Base-by-base conservation (phyloP, 2,888 invertebrate species). In the Agrochola lychnidis region DNA sequence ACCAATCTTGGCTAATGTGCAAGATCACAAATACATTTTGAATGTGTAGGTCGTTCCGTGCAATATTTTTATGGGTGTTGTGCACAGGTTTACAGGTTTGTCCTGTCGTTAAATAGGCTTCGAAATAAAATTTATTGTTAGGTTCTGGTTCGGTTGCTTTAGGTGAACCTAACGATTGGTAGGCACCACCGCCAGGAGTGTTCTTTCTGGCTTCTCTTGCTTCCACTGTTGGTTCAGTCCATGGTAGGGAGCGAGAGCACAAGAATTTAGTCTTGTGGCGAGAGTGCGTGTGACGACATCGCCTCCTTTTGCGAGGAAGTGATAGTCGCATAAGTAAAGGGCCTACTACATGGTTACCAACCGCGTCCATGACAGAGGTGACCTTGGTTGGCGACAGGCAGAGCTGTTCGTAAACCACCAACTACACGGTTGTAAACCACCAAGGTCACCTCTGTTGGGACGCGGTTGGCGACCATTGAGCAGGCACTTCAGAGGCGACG, bases 1-100 rank as follows among this genome's bases (percentile, higher is more conserved):
- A 56, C 70, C 62, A 75, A 56, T 70, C 63, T 75, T 75, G 70
- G 75, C 74, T 62, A 63, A 75, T 70, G 70, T 30, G 57, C 57
- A 57, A 57, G 57, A 30, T 25, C 57, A 57, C 25, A 57, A 57
- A 57, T 57, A 57, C 25, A 57, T 25, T 57, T 57, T 57, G 14
- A 57, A 57, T 16, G 57, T 57, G 57, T 57, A 57, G 25, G 25
- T 57, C 57, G 57, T 57, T 25, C 57, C 16, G 6, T 57, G 16
- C 25, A 30, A 6, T 16, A 25, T 16, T 14, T 57, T 25, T 57
- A 57, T 16, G 57, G 57, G 14, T 57, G 57, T 25, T 25, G 57
- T 57, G 14, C n/a, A 57, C 57, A 25, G 14, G 14, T 25, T 57
- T 5, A 14, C 14, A 25, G 5, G n/a, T n/a, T 12, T n/a, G 12